Evolutionary conservation across 2,797 vertebrate species (phyloP).

Genomic region (Artibeus jamaicensis): DNA sequence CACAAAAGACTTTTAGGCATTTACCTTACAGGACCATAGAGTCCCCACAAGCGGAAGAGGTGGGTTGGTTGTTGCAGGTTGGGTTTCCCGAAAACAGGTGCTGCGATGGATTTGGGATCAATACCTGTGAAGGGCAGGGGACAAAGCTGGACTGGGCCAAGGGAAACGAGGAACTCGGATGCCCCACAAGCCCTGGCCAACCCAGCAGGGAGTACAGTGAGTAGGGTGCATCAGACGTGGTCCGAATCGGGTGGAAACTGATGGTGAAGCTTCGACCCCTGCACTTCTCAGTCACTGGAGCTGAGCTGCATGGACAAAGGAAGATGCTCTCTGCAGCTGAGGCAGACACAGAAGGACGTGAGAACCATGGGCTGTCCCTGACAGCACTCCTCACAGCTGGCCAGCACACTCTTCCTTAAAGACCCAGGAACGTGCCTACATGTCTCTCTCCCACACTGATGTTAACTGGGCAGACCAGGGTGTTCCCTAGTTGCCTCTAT

Average conservation of each 20-base stretch:
- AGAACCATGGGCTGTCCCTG: background rate
- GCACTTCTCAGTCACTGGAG: background rate
- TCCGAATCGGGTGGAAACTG: rapidly evolving
- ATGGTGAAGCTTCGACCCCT: too few species aligned
- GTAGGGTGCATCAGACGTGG: background rate
- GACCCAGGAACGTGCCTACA: rapidly evolving
- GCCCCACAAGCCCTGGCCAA: background rate
- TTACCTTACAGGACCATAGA: background rate
- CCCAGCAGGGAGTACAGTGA: background rate
- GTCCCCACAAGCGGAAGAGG: background rate
- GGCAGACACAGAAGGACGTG: background rate
- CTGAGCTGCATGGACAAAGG: background rate
- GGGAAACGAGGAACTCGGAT: background rate
- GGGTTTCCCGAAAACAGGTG: background rate
- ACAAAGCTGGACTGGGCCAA: background rate
- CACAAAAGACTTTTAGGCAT: background rate
- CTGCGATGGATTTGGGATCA: background rate
- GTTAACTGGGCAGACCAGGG: too few species aligned
- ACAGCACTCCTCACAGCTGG: too few species aligned
- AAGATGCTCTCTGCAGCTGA: background rate
- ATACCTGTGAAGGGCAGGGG: background rate
- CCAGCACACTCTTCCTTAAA: background rate
- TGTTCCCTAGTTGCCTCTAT: background rate
- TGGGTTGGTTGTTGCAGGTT: background rate
- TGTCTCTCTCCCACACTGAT: too few species aligned